Conservation (phyloP, 2,888 invertebrate species). For the Branchipolynoe longqiensis region DNA sequence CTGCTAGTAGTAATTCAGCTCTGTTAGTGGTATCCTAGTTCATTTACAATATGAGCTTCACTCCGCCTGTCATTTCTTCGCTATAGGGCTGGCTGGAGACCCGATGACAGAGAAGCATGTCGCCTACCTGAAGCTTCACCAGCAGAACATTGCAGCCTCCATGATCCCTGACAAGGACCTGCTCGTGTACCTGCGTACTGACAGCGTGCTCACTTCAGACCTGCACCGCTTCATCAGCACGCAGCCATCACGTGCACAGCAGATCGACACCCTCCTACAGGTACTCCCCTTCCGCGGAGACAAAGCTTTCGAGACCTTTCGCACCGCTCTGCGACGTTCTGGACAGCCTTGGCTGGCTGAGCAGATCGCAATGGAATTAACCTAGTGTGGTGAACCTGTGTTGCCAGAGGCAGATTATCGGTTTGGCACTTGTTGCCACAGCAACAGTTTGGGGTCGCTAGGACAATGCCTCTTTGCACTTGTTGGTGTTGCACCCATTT, state of each 20-base stretch:
- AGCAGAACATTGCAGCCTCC: constrained; percentile 41
- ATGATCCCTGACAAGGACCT: constrained; percentile 52
- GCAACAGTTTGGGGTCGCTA: too few relatives aligned
- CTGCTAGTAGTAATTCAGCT: too few relatives aligned
- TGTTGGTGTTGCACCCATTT: too few relatives aligned
- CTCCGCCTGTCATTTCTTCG: not conserved
- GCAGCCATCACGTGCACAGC: constrained; percentile 30
- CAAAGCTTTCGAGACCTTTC: constrained; percentile 50
- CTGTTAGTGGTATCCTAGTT: too few relatives aligned
- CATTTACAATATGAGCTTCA: too few relatives aligned
- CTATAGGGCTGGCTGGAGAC: not conserved
- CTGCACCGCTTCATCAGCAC: constrained; percentile 42
- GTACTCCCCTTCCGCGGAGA: constrained; percentile 44
- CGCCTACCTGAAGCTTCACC: constrained; percentile 26
- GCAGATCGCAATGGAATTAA: constrained; percentile 44
- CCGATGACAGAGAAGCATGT: constrained; percentile 25
- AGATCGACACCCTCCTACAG: constrained; percentile 49
- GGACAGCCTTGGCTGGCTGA: constrained; percentile 49
- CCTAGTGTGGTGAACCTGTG: not conserved
- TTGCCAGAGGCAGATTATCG: too few relatives aligned
- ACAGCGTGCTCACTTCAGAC: constrained; percentile 45
- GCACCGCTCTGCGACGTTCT: constrained; percentile 42
- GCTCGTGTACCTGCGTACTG: constrained; percentile 42
- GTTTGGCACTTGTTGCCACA: too few relatives aligned
- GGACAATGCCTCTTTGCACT: too few relatives aligned